Evolutionary conservation across 2,113 vertebrate genomes (phyloP), one percentile per base, ranked within the genome.

Genomic region (Oryzias melastigma): DNA sequence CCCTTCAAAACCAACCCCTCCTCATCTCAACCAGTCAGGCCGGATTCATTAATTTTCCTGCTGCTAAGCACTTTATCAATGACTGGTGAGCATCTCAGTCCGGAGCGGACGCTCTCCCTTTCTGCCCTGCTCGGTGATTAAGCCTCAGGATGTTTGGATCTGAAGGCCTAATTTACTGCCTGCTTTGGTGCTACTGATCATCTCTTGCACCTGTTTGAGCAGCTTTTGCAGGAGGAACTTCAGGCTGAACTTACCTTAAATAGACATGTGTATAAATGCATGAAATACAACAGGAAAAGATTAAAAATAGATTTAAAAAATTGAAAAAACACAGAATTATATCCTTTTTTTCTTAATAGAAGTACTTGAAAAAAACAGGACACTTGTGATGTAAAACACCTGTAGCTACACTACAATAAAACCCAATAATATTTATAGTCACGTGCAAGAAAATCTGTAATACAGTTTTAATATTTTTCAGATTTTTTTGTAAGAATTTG

Each of bases 51-150:
- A 92, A 91, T 91, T 91, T 89, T 83, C 82, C 86, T 82, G 66
- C 83, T 74, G 84, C 87, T 93, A 93, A 93, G 89, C 89, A 92
- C 90, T 92, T 93, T 92, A 92, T 92, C 89, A 92, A 89, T 91
- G 87, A 90, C 84, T 86, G 75, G 75, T 82, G 87, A 91, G 87
- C 77, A 77, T 84, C 85, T 88, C 62, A 78, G 75, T 87, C 78
- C 80, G 74, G 73, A 84, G 78, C 78, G 81, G 78, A 87, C 82
- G 68, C 64, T 59, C 62, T 8, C 76, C 52, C 43, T 52, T 58
- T 54, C 52, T 40, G 57, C 41, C 59, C 57, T 54, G 52, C 41
- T 54, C 25, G 52, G 73, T 85, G 78, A 84, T 86, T 82, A 86
- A 80, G 75, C 67, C 48, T 14, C 58, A 58, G 81, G 81, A 81